phyloP scores from a whole-genome alignment of 2,113 vertebrate genomes.

The Phoxinus phoxinus region DNA sequence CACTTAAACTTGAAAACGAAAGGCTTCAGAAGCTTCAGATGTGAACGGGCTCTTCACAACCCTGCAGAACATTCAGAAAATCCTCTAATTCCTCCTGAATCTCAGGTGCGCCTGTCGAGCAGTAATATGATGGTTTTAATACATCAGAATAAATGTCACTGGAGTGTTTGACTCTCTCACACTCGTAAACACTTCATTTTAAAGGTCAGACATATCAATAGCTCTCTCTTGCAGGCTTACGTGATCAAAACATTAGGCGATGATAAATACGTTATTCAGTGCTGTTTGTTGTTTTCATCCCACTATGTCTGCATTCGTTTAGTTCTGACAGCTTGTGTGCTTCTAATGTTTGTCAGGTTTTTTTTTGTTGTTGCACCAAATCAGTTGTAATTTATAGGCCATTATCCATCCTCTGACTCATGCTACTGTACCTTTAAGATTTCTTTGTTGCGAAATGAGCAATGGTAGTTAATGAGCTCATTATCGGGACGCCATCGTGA shows the following conservation, averaged over 20 bases:
- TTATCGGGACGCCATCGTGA: neutral
- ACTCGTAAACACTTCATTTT: slow-evolving; percentile 32
- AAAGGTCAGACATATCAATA: slow-evolving; percentile 40
- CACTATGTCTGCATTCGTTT: neutral
- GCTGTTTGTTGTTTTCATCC: neutral
- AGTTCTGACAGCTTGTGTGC: neutral
- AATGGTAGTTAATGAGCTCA: neutral
- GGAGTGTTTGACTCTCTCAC: slow-evolving; percentile 13
- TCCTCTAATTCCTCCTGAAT: neutral
- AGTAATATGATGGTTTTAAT: slow-evolving; percentile 22
- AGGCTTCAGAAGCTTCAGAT: neutral
- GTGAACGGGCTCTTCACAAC: neutral
- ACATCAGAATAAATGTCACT: slow-evolving; percentile 26
- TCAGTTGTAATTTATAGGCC: too few relatives aligned
- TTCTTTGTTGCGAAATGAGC: neutral
- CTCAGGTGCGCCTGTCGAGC: neutral
- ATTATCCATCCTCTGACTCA: neutral
- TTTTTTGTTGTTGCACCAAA: neutral
- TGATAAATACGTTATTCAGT: neutral
- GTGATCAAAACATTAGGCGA: neutral
- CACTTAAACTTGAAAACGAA: neutral
- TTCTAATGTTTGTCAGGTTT: neutral
- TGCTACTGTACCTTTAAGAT: neutral
- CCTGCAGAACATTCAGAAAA: neutral
- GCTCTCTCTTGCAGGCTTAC: slow-evolving; percentile 6